Conservation (phyloP, 2,888 invertebrate species). For the Stomorhina lunata region DNA sequence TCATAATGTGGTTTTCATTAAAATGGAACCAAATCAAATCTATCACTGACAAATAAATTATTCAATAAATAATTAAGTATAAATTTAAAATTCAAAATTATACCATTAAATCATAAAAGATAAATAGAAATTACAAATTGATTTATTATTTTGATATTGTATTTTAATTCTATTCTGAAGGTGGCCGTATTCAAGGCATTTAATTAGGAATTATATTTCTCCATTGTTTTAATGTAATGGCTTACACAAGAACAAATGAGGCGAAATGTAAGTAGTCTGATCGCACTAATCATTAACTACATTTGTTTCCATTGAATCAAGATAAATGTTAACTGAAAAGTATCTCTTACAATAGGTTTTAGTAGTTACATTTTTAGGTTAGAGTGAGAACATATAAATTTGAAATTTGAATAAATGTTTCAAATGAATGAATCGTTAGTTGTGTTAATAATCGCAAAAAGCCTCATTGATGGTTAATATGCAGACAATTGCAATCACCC, state of each 20-base stretch:
- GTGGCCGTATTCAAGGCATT: too few species aligned
- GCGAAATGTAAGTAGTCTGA: neutral
- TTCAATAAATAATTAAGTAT: too few species aligned
- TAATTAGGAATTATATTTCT: too few species aligned
- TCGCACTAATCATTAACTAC: constrained; percentile 38
- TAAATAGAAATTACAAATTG: too few species aligned
- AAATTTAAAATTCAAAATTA: too few species aligned
- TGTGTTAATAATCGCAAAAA: constrained; percentile 55
- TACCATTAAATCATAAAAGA: too few species aligned
- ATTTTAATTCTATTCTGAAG: too few species aligned
- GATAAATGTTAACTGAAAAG: constrained; percentile 31
- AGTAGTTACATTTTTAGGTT: neutral
- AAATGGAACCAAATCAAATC: too few species aligned
- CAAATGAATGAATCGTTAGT: neutral
- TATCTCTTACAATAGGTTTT: constrained; percentile 39
- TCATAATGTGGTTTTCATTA: too few species aligned
- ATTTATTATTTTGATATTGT: too few species aligned
- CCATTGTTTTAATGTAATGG: too few species aligned
- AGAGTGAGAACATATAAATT: neutral
- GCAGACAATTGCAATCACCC: neutral
- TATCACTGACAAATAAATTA: too few species aligned
- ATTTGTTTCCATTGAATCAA: constrained; percentile 24
- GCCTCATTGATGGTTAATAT: constrained; percentile 47
- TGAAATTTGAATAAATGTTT: neutral
- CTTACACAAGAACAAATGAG: neutral